Percentiles rank a stretch among this genome's conserved stretches.
Conservation (phyloP, 2,888 invertebrate genomes). For the Agelastica alni region DNA sequence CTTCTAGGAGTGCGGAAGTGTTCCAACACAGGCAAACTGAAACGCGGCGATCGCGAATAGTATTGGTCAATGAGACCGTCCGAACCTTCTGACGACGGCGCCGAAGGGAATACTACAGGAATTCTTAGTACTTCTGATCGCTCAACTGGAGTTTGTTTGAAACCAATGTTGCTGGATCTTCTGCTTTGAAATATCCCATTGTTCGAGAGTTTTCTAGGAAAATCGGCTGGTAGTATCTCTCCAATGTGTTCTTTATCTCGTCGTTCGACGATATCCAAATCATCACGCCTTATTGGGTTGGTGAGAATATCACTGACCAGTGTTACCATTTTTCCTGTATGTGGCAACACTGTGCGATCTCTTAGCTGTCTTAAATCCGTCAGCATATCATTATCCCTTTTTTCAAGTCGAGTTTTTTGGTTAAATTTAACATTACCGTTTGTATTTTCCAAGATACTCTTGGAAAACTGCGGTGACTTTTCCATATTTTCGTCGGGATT, state of each 20-base stretch:
- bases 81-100: slow-evolving; percentile 8
- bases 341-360: neutral
- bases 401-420: too few relatives aligned
- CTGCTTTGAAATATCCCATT: neutral
- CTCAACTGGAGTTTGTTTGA: slow-evolving; percentile 17
- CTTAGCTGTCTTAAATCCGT: neutral
- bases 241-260: slow-evolving; percentile 53
- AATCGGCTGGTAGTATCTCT: slow-evolving; percentile 52
- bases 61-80: slow-evolving; percentile 10
- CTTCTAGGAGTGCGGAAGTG: slow-evolving; percentile 41
- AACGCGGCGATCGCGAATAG: slow-evolving; percentile 30
- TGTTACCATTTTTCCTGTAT: slow-evolving; percentile 3
- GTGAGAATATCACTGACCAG: slow-evolving; percentile 7
- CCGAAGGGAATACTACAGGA: slow-evolving; percentile 28
- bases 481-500: neutral
- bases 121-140: slow-evolving; percentile 28
- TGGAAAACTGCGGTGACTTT: neutral
- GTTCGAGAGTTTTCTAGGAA: slow-evolving; percentile 30
- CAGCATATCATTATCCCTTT: neutral
- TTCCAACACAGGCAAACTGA: slow-evolving; percentile 36
- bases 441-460: neutral
- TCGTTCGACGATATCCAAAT: slow-evolving; percentile 38
- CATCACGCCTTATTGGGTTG: slow-evolving; percentile 37
- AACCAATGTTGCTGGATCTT: neutral
- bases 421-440: neutral